Percentiles rank a stretch among this genome's conserved stretches.
Evolutionary conservation across 2,797 vertebrate genomes (phyloP).

Genomic region (Bovichtus variegatus): DNA sequence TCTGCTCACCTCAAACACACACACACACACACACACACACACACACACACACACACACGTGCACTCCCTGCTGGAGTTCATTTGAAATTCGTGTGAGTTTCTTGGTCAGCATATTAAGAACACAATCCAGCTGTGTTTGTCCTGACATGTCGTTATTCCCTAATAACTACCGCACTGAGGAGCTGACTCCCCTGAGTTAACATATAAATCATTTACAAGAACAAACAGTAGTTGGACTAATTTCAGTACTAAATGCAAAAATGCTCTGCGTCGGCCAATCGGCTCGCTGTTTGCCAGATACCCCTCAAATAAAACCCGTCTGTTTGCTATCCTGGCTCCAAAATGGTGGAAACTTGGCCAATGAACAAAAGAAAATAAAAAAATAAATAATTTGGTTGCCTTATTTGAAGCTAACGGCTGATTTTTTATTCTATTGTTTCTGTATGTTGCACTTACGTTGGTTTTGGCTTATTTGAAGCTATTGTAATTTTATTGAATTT

Average conservation of each 20-base stretch:
- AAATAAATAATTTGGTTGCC: too few relatives aligned
- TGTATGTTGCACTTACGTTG: too few relatives aligned
- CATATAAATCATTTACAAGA: neutral
- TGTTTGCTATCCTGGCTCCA: too few relatives aligned
- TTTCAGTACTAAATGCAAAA: neutral
- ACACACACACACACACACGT: conserved; percentile 10
- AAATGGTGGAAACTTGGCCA: too few relatives aligned
- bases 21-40: conserved; percentile 25
- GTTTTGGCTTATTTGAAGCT: too few relatives aligned
- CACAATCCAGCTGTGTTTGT: conserved; percentile 17
- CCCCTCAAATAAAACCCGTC: too few relatives aligned
- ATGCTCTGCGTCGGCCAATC: too few relatives aligned
- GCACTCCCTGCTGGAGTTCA: conserved; percentile 18
- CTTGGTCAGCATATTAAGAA: conserved; percentile 42
- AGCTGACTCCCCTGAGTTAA: conserved; percentile 9
- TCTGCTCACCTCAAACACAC: conserved; percentile 24
- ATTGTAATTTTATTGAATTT: too few relatives aligned
- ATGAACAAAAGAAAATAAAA: too few relatives aligned
- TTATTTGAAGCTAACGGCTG: too few relatives aligned
- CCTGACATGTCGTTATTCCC: conserved; percentile 32
- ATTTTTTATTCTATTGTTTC: too few relatives aligned
- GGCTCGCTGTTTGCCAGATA: too few relatives aligned
- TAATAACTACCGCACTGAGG: conserved; percentile 3
- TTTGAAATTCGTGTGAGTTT: conserved; percentile 18
- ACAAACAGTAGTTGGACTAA: neutral